phyloP scores from a whole-genome alignment of 2,888 invertebrate genomes.

The Encarsia formosa region DNA sequence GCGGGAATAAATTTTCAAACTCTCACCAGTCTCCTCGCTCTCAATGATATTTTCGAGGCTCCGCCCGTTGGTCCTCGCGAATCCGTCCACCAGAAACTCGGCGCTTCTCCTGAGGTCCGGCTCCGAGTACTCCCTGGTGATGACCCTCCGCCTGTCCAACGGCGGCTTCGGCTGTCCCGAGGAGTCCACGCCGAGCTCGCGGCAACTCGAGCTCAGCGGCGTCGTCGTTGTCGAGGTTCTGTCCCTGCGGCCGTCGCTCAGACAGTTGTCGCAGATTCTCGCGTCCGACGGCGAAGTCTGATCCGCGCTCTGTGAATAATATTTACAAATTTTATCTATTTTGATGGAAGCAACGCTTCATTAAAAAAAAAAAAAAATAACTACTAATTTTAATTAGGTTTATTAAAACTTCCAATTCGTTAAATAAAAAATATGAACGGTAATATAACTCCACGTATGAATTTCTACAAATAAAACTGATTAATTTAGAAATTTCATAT shows the following conservation, averaged over 20 bases:
- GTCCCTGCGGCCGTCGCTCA: constrained; percentile 8
- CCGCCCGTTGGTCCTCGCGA: constrained; percentile 32
- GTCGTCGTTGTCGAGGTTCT: background rate
- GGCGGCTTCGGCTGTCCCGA: background rate
- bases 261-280: constrained; percentile 19
- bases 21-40: constrained; percentile 28
- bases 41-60: constrained; percentile 47
- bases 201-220: background rate
- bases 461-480: too few species aligned
- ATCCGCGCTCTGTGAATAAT: too few species aligned
- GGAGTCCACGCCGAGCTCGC: background rate
- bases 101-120: constrained; percentile 37
- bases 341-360: too few species aligned
- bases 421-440: too few species aligned
- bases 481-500: too few species aligned
- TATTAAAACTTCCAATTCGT: too few species aligned
- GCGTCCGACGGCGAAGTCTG: background rate
- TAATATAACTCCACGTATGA: too few species aligned
- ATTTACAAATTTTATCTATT: too few species aligned
- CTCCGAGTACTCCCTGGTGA: constrained; percentile 41
- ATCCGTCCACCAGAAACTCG: background rate
- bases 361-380: too few species aligned
- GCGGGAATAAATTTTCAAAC: too few species aligned
- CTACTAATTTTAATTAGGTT: too few species aligned
- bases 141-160: constrained; percentile 5